Percentiles rank a stretch among this genome's conserved stretches.
Evolutionary conservation across 2,888 invertebrate species (phyloP).

Genomic region (Caenorhabditis parvicauda): DNA sequence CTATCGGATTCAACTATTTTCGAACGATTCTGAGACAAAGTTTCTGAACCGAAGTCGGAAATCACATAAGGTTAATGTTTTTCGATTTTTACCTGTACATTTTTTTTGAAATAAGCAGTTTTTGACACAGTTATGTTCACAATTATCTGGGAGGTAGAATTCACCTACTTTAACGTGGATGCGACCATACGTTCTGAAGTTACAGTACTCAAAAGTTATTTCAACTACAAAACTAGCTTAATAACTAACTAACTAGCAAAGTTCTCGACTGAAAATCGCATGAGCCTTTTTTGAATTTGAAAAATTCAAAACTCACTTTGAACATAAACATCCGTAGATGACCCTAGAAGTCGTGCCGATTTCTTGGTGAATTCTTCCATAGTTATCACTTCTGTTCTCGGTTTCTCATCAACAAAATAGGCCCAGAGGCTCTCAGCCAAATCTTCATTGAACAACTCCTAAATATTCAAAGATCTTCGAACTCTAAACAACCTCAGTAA

Average conservation of each 20-base stretch:
- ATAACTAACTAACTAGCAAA: background rate
- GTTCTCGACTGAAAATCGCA: background rate
- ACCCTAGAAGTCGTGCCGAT: conserved; percentile 12
- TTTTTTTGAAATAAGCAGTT: too few relatives aligned
- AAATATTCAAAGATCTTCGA: background rate
- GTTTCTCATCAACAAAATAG: conserved; percentile 14
- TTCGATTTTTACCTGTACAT: too few relatives aligned
- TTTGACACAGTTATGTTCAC: too few relatives aligned
- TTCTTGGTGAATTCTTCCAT: conserved; percentile 11
- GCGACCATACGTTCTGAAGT: too few relatives aligned
- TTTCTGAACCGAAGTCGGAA: too few relatives aligned
- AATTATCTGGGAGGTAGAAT: too few relatives aligned
- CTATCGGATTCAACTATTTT: too few relatives aligned
- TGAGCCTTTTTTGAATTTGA: background rate
- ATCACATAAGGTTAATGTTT: too few relatives aligned
- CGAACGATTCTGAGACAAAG: too few relatives aligned
- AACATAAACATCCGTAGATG: conserved; percentile 29
- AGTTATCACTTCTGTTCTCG: conserved; percentile 5
- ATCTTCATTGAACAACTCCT: conserved; percentile 26
- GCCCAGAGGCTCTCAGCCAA: conserved; percentile 29
- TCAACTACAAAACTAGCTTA: too few relatives aligned
- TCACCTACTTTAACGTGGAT: too few relatives aligned
- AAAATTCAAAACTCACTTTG: conserved; percentile 9
- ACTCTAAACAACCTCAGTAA: background rate
- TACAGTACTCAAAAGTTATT: too few relatives aligned